A percentile compares a stretch with the other conserved stretches of the same genome.
These are phyloP conservation scores for Limnephilus rhombicus DNA, from an alignment of 2,888 invertebrate species.

Conservation along the genomic window DNA sequence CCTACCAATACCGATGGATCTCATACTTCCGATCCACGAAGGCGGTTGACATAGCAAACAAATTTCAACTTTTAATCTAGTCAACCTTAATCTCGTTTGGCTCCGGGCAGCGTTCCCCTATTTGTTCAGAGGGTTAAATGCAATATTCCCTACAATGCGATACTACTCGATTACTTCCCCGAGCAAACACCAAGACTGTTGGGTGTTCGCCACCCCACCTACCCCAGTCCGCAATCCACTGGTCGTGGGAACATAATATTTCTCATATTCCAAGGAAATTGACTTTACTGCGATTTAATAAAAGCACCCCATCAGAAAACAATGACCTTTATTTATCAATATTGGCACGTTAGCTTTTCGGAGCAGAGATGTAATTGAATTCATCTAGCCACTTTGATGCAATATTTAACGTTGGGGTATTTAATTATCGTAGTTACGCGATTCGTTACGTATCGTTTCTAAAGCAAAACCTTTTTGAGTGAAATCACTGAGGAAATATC, in stretches of 20 bases:
- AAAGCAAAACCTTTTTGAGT: not conserved
- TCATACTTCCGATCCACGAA: conserved; percentile 43
- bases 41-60: conserved; percentile 57
- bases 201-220: not conserved
- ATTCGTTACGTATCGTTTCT: not conserved
- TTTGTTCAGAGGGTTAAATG: conserved; percentile 65
- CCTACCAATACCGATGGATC: conserved; percentile 13
- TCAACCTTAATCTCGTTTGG: conserved; percentile 64
- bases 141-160: conserved; percentile 63
- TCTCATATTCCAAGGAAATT: conserved; percentile 43
- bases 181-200: conserved; percentile 53
- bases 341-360: not conserved
- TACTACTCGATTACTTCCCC: conserved; percentile 61
- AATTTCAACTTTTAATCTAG: conserved; percentile 65
- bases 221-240: not conserved
- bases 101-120: conserved; percentile 61
- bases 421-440: not conserved
- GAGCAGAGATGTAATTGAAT: not conserved
- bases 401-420: not conserved
- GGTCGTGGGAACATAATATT: conserved; percentile 51
- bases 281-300: conserved; percentile 50
- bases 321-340: conserved; percentile 21
- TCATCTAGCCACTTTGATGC: not conserved
- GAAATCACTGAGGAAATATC: not conserved
- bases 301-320: conserved; percentile 34